Conservation (phyloP, 1,140 invertebrate genomes). For the Calephelis nemesis region DNA sequence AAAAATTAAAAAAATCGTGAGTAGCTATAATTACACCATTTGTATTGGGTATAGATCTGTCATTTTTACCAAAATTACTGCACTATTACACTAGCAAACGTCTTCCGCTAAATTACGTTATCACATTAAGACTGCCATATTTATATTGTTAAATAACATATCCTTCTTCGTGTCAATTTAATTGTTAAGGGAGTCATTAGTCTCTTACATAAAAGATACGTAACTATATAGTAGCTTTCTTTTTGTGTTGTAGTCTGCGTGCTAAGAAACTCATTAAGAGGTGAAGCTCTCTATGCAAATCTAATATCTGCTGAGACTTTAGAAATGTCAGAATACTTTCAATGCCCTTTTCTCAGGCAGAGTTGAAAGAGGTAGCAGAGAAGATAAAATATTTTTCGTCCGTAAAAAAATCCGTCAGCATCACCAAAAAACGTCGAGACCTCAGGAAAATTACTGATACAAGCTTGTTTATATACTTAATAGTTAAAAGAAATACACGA, state of each 20-base stretch:
- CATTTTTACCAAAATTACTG: neutral
- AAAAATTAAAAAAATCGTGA: neutral
- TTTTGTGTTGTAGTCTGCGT: constrained; percentile 9
- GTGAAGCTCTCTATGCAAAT: neutral
- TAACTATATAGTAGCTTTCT: constrained; percentile 8
- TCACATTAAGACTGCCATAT: constrained; percentile 2
- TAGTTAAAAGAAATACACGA: too few relatives aligned
- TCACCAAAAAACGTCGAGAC: too few relatives aligned
- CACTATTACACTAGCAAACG: neutral
- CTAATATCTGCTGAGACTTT: too few relatives aligned
- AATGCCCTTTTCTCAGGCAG: too few relatives aligned
- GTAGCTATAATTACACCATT: neutral
- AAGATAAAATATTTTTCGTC: too few relatives aligned
- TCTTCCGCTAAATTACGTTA: constrained; percentile 2
- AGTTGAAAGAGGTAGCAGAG: too few relatives aligned
- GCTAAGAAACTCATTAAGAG: constrained; percentile 1
- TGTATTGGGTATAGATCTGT: neutral
- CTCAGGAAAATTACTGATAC: too few relatives aligned
- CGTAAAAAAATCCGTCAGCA: too few relatives aligned
- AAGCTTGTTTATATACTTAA: too few relatives aligned
- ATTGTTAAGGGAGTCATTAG: constrained; percentile 9
- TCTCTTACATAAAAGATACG: neutral
- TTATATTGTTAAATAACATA: constrained; percentile 4
- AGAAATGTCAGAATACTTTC: too few relatives aligned
- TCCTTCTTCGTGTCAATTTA: constrained; percentile 11